These are phyloP conservation scores for Panzeria rudis DNA, from an alignment of 2,888 invertebrate genomes.

Conservation along the genomic window DNA sequence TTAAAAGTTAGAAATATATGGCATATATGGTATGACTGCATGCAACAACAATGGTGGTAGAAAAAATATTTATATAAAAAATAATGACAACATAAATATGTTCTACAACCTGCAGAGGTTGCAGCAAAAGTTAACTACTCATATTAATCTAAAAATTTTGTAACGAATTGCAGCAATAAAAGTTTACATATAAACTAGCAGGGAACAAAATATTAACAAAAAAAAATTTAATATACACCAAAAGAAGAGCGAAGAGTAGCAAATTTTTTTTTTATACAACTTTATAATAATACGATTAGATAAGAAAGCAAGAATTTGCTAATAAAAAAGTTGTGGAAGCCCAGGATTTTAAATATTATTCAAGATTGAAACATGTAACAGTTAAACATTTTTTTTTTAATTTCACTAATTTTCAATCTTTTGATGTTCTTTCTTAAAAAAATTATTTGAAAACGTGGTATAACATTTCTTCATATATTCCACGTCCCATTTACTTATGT, in stretches of 20 bases:
- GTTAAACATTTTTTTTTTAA: no score
- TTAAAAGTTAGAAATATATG: constrained; percentile 37
- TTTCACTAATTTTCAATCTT: no score
- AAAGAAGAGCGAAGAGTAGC: background rate
- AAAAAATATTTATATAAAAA: constrained; percentile 15
- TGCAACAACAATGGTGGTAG: background rate
- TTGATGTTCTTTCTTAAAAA: no score
- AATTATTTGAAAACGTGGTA: no score
- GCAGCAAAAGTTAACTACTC: constrained; percentile 12
- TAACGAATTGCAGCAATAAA: background rate
- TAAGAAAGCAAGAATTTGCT: no score
- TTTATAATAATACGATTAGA: no score
- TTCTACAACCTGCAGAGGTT: constrained; percentile 9
- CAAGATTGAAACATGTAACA: no score
- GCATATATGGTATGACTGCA: constrained; percentile 22
- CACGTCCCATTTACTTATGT: no score
- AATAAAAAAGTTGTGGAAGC: no score
- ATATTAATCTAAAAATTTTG: constrained; percentile 18
- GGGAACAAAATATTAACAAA: background rate
- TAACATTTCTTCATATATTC: no score
- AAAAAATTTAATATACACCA: background rate
- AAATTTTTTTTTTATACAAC: no score
- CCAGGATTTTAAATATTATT: no score
- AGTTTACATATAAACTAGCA: constrained; percentile 2
- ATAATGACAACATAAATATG: constrained; percentile 11